These are phyloP conservation scores for Toxonevra muliebris DNA, from an alignment of 2,888 invertebrate genomes.

Conservation along the genomic window DNA sequence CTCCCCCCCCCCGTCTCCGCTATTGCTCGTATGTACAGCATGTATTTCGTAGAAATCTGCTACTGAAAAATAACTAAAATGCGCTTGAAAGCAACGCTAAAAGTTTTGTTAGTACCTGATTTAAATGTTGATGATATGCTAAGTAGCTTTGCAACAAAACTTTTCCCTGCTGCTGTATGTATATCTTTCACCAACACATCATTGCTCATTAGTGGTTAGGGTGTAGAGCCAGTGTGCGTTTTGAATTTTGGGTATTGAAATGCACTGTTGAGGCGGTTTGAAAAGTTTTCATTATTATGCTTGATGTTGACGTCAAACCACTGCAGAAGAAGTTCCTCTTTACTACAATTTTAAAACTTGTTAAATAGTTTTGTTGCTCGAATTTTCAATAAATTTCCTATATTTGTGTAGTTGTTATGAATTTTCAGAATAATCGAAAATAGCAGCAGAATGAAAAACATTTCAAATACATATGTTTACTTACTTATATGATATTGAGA, in stretches of 20 bases:
- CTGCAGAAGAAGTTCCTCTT: neutral
- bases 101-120: slow-evolving; percentile 38
- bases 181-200: neutral
- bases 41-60: neutral
- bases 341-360: slow-evolving; percentile 5
- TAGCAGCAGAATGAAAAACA: neutral
- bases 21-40: neutral
- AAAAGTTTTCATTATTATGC: slow-evolving; percentile 21
- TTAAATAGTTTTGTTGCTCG: slow-evolving; percentile 11
- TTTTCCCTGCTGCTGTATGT: neutral
- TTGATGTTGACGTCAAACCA: slow-evolving; percentile 3
- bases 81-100: slow-evolving; percentile 30
- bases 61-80: slow-evolving; percentile 23
- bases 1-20: no score
- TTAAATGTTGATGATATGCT: slow-evolving; percentile 44
- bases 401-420: neutral
- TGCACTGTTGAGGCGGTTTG: neutral
- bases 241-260: neutral
- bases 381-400: slow-evolving; percentile 27
- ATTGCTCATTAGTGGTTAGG: neutral
- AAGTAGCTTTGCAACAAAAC: slow-evolving; percentile 34
- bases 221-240: neutral
- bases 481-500: no score
- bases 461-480: no score
- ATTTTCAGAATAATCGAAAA: slow-evolving; percentile 5